These are phyloP conservation scores for Aphelocoma californica DNA, from an alignment of 2,797 vertebrate species.

Conservation along the genomic window DNA sequence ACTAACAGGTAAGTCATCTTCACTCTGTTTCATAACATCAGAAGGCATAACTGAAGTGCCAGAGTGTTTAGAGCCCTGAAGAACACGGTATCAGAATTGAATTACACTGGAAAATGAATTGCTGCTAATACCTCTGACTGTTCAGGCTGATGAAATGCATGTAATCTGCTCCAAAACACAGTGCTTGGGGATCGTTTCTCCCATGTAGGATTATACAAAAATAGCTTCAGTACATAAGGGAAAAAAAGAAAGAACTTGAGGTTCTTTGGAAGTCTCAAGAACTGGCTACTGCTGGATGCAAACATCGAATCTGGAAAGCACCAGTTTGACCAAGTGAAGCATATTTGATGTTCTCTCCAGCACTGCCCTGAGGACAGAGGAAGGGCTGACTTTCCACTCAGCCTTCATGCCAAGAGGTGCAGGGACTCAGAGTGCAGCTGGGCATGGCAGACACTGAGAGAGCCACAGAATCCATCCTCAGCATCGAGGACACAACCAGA, in stretches of 20 bases:
- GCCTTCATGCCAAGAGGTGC: neutral
- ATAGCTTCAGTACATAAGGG: neutral
- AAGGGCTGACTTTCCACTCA: neutral
- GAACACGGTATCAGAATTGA: neutral
- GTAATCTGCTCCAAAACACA: neutral
- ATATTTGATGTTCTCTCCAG: neutral
- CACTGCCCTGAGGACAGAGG: neutral
- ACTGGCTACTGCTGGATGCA: neutral
- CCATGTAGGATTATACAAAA: neutral
- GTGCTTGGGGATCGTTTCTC: neutral
- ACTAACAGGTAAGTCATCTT: neutral
- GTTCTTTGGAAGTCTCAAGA: neutral
- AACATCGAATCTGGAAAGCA: neutral
- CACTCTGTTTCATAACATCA: neutral
- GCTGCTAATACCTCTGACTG: neutral
- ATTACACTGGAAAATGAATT: neutral
- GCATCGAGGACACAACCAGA: neutral
- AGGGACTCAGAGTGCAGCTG: neutral
- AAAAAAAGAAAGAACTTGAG: neutral
- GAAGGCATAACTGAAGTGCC: neutral
- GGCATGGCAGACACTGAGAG: neutral
- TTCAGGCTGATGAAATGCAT: neutral
- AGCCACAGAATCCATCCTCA: neutral
- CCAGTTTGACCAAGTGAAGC: neutral
- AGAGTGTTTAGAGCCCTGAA: neutral